Conservation (phyloP, 2,888 invertebrate species). For the Galerucella calmariensis region DNA sequence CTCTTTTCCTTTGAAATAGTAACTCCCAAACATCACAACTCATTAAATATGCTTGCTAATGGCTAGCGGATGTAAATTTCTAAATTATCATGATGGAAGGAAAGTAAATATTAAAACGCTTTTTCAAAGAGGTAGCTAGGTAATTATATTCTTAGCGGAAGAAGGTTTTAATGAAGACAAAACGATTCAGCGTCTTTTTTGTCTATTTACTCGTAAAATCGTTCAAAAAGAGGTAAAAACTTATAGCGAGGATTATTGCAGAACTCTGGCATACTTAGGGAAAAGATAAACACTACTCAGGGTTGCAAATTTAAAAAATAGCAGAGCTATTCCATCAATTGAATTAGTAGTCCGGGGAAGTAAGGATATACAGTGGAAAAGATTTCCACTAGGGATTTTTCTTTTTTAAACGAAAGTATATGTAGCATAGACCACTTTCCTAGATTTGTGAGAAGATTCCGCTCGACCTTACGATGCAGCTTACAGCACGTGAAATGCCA, state of each 20-base stretch:
- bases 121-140: no score
- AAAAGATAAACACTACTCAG: no score
- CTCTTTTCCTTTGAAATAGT: neutral
- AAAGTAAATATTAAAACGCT: slow-evolving; percentile 16
- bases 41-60: slow-evolving; percentile 18
- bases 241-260: neutral
- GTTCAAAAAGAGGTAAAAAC: neutral
- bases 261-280: neutral
- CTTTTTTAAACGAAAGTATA: no score
- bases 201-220: neutral
- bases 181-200: slow-evolving; percentile 11
- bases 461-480: no score
- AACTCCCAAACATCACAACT: neutral
- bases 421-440: no score
- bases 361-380: no score
- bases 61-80: slow-evolving; percentile 19
- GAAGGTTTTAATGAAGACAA: slow-evolving; percentile 20
- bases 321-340: no score
- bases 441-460: no score
- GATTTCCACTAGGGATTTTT: no score
- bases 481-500: no score
- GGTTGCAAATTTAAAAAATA: no score
- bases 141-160: slow-evolving; percentile 14
- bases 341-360: no score
- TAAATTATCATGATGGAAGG: slow-evolving; percentile 16